phyloP scores from a whole-genome alignment of 2,113 vertebrate genomes.

The Burhinus bistriatus region DNA sequence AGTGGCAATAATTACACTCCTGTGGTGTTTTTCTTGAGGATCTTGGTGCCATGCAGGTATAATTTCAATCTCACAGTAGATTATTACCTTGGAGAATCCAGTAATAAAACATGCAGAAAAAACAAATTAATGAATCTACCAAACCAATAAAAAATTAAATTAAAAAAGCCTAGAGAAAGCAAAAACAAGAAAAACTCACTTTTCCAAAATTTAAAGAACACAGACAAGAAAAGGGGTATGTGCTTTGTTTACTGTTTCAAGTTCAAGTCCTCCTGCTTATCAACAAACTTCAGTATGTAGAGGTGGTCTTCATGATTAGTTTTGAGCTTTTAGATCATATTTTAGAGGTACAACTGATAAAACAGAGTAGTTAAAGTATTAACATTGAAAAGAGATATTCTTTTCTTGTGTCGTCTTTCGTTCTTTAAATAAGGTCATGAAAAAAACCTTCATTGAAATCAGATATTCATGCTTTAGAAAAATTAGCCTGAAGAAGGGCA shows the following conservation, averaged over 20 bases:
- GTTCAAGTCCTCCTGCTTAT: not conserved
- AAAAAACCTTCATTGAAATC: not conserved
- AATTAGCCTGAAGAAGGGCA: not conserved
- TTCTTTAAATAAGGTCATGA: not conserved
- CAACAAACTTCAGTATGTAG: not conserved
- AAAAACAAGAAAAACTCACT: not conserved
- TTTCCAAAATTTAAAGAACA: not conserved
- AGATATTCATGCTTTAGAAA: not conserved
- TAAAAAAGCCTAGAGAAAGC: not conserved
- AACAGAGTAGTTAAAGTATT: not conserved
- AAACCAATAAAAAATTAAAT: not conserved
- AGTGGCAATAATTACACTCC: not conserved
- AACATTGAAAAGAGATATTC: not conserved
- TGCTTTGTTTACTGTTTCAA: not conserved
- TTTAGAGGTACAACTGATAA: not conserved
- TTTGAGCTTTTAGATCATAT: not conserved
- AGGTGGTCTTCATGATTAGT: not conserved
- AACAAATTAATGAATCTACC: not conserved
- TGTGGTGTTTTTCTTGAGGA: not conserved
- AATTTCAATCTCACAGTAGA: not conserved
- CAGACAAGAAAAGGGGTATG: not conserved
- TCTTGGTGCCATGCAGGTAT: not conserved
- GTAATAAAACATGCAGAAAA: not conserved
- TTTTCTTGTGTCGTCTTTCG: not conserved
- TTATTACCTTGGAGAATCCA: not conserved